Percentiles rank a stretch among this genome's conserved stretches.
Conservation (phyloP, 1,140 invertebrate genomes). For the Homarus americanus region DNA sequence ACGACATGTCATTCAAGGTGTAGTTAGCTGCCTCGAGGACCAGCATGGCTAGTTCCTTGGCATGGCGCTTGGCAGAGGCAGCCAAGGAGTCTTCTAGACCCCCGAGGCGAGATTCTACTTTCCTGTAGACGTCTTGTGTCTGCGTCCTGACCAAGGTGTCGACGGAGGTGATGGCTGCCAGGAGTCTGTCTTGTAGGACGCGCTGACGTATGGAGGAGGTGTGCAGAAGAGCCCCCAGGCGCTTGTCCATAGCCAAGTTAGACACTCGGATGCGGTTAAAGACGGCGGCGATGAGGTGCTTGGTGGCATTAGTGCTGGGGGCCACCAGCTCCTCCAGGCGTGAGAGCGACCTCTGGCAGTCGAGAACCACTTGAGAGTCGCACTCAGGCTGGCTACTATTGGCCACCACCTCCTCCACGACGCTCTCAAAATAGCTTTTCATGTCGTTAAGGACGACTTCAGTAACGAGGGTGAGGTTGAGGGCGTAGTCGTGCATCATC, state of each 20-base stretch:
- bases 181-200: conserved; percentile 30
- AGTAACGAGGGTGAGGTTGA: neutral
- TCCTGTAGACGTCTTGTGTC: conserved; percentile 4
- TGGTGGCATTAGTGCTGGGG: conserved; percentile 9
- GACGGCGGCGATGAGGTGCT: conserved; percentile 38
- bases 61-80: neutral
- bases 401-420: conserved; percentile 14
- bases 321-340: conserved; percentile 5
- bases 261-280: conserved; percentile 47
- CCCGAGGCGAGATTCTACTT: neutral
- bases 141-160: neutral
- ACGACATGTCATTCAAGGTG: neutral
- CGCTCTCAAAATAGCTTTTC: neutral
- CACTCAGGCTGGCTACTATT: conserved; percentile 4
- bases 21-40: conserved; percentile 23
- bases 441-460: neutral
- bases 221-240: conserved; percentile 45
- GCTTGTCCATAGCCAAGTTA: conserved; percentile 60
- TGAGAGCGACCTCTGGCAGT: neutral
- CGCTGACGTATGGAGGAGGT: conserved; percentile 41
- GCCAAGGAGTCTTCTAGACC: neutral
- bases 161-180: conserved; percentile 3
- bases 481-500: neutral
- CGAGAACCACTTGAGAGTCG: neutral
- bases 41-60: conserved; percentile 7